Base-by-base conservation (phyloP, 2,113 vertebrate genomes). In the Lipophrys pholis region DNA sequence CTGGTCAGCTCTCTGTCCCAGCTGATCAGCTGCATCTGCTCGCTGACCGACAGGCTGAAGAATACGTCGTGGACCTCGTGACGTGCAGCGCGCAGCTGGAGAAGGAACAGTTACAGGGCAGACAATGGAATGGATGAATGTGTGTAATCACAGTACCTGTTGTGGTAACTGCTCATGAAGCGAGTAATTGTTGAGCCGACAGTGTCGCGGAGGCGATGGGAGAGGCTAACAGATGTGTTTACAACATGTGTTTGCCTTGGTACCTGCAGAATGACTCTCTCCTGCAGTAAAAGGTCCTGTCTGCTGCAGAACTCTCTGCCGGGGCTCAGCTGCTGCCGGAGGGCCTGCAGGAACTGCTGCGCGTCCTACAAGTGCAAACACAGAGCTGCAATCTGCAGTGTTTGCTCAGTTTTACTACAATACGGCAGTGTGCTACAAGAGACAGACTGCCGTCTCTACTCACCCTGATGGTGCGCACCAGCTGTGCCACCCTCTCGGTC, bases 21-120 rank as follows among this genome's bases (percentile, higher is more conserved):
- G 68, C 75, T 72, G 81, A 94, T 94, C 62, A 93, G 68, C 87
- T 91, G 86, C 93, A 94, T 94, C 83, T 69, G 86, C 54, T 93
- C 92, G 16, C 46, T 36, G 3, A 76, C 64, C 69, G 90, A 75
- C 61, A 81, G 74, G 43, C 80, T 78, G 81, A 94, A 94, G 89
- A 93, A 92, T 45, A 94, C 75, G 76, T 93, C 87, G 30, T 89
- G 66, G 51, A 94, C 42, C 66, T 94, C 92, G 9, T 87, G 91
- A 7, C 82, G 93, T 1, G 92, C 83, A 0, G 93, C 88, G 0
- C 88, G 87, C 65, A 94, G 87, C 93, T 94, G 83, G 16, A 78
- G 39, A 30, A 16, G 39, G 17, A 73, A 71, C 51, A 49, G 70
- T 60, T 35, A 75, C 67, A 87, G 48, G 61, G 63, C 66, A 12